Evolutionary conservation across 2,888 invertebrate genomes (phyloP), one percentile per base, ranked within the genome.

Genomic region (Unio pictorum): DNA sequence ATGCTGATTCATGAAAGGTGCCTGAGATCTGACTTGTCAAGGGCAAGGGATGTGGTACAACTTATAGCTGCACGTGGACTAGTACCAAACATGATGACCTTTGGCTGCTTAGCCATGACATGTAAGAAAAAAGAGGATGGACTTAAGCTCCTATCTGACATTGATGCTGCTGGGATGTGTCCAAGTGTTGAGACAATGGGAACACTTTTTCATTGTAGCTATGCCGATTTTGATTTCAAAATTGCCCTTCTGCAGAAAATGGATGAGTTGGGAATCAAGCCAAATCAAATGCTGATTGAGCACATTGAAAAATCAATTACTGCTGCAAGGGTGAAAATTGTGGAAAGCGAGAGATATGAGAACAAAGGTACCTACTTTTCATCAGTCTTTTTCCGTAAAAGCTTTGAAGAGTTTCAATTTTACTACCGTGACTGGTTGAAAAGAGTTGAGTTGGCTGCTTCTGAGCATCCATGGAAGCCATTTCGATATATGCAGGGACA

Each of bases 1-100:
- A 93, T 94, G 91, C 91, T 97, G 17, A 96, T 98, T 67, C 95
- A 94, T 85, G 95, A 94, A 87, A 92, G 95, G 71, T 94, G 94
- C 85, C 90, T 93, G 84, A 91, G 95, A 78, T 91, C 89, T 70
- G 94, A 95, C 87, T 94, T 93, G 87, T 91, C 93, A 66, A 92
- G 91, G 80, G 96, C 95, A 23, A 62, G 56, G 63, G 86, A 86
- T 55, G 89, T 92, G 5, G 77, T 92, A 23, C 71, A 80, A 34
- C 71, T 91, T 61, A 81, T 88, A 66, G 61, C 65, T 7, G 68
- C 72, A 23, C 34, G 78, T 20, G 66, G 73, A 18, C 59, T 88
- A 26, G 61, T 68, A 17, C 85, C 86, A 1, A 80, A 87, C 71
- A 76, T 85, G 58, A 67, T 95, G 81, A 97, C 97, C 0, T 98